phyloP scores from a whole-genome alignment of 2,113 vertebrate species.

The Agapornis roseicollis region DNA sequence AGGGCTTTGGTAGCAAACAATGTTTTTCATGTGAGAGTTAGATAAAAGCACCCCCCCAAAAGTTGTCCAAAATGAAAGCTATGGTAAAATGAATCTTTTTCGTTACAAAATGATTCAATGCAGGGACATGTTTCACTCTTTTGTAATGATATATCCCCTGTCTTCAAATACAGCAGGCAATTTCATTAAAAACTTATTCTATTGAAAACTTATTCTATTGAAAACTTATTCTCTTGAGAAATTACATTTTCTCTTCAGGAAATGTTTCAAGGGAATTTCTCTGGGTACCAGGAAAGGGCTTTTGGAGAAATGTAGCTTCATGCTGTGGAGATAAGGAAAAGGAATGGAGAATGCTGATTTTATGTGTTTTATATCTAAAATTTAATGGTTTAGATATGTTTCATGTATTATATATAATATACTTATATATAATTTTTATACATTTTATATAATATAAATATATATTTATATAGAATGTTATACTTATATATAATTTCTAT shows the following conservation, averaged over 20 bases:
- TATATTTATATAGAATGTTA: not conserved
- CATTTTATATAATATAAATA: not conserved
- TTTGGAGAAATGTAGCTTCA: not conserved
- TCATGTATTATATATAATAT: not conserved
- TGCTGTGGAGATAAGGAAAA: not conserved
- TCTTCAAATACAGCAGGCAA: not conserved
- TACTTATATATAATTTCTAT: not conserved
- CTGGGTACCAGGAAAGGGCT: not conserved
- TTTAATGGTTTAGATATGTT: not conserved
- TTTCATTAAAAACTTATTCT: not conserved
- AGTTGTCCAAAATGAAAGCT: not conserved
- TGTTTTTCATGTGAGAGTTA: not conserved
- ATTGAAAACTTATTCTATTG: not conserved
- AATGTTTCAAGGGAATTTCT: not conserved
- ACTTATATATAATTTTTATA: not conserved
- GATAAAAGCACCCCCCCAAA: not conserved
- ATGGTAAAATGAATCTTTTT: not conserved
- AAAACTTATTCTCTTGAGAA: conserved; percentile 14
- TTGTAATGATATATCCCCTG: conserved; percentile 10
- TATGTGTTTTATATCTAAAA: not conserved
- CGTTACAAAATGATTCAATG: not conserved
- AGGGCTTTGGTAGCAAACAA: not conserved
- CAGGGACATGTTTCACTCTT: not conserved
- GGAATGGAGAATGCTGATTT: not conserved
- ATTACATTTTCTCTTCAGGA: not conserved